These are phyloP conservation scores for Invenusta paracnida DNA, from an alignment of 2,888 invertebrate species.

Conservation along the genomic window DNA sequence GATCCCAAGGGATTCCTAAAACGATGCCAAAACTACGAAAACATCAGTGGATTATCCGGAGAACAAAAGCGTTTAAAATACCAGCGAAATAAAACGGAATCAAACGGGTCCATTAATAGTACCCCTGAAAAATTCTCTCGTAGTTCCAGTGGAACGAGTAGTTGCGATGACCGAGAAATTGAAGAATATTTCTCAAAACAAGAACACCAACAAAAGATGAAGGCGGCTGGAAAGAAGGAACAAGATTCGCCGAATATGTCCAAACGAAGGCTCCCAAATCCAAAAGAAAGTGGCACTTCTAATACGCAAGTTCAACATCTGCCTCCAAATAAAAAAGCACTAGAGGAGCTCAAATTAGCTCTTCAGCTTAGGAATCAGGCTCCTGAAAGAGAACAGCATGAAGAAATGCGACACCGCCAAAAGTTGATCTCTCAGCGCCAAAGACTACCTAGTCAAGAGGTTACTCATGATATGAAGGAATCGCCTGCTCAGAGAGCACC, in stretches of 20 bases:
- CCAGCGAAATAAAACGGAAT: no score
- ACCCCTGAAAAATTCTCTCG: neutral
- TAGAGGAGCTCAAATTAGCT: neutral
- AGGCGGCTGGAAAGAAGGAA: neutral
- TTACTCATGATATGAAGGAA: no score
- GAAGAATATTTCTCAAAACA: neutral
- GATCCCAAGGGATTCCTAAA: neutral
- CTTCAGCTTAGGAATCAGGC: neutral
- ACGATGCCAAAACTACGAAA: slow-evolving; percentile 37
- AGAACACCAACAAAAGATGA: neutral
- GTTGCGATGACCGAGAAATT: neutral
- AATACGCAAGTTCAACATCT: no score
- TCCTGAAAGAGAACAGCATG: neutral
- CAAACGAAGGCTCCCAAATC: neutral
- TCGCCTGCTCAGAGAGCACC: no score
- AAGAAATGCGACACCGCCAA: neutral
- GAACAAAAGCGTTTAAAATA: neutral
- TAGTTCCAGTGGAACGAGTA: neutral
- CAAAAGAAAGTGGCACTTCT: neutral
- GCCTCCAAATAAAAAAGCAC: neutral
- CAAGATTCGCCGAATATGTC: neutral
- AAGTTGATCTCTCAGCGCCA: neutral
- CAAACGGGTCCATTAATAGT: neutral
- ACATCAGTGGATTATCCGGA: slow-evolving; percentile 36
- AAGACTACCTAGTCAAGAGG: no score